These are phyloP conservation scores for Drosophila kikkawai DNA, from an alignment of 1,140 invertebrate genomes.

Conservation along the genomic window DNA sequence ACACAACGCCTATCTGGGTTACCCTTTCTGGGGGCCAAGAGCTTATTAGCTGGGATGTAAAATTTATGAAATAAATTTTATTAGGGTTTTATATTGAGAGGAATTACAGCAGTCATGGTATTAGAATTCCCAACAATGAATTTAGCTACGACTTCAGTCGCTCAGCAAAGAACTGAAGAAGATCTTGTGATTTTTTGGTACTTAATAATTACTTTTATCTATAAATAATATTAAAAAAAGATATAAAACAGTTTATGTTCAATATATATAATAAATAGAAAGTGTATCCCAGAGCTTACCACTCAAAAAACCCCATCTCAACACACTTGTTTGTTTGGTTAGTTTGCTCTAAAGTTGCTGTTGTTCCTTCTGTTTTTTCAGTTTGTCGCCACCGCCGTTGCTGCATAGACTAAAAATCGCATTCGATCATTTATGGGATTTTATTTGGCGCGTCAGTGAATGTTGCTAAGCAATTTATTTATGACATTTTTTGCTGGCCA, in stretches of 20 bases:
- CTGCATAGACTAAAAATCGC: constrained; percentile 83
- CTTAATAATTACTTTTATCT: fast-evolving
- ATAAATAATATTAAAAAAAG: too few relatives aligned
- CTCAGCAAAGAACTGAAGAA: background rate
- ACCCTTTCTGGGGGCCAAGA: constrained; percentile 1
- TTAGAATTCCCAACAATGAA: background rate
- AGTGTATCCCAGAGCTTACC: background rate
- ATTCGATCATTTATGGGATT: constrained; percentile 85
- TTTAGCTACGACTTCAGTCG: background rate
- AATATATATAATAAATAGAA: background rate
- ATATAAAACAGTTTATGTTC: too few relatives aligned
- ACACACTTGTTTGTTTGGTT: constrained; percentile 18
- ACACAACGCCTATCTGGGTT: constrained; percentile 50
- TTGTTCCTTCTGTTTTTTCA: constrained; percentile 55
- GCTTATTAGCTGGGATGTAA: background rate
- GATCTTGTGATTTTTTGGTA: background rate
- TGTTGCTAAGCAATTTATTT: constrained; percentile 85
- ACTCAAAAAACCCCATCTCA: background rate
- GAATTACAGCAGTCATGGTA: background rate
- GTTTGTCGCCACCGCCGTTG: constrained; percentile 55
- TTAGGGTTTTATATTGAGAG: too few relatives aligned
- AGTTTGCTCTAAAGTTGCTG: constrained; percentile 37
- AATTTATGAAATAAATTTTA: fast-evolving
- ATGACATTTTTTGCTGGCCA: constrained; percentile 81
- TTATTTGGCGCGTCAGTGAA: constrained; percentile 85